These are phyloP conservation scores for Athripsodes cinereus DNA, from an alignment of 2,888 invertebrate genomes.

Conservation along the genomic window DNA sequence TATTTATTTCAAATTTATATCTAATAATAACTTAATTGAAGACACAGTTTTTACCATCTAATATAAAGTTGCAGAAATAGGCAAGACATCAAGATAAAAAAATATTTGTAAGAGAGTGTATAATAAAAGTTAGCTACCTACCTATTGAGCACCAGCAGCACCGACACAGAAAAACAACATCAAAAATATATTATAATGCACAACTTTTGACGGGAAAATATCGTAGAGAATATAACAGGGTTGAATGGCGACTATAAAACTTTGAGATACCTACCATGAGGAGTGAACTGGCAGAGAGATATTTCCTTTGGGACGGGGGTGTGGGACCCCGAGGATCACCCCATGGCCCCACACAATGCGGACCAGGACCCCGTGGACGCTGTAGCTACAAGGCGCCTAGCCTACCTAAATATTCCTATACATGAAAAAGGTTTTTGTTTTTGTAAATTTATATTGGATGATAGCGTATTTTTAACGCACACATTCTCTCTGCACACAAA, in stretches of 20 bases:
- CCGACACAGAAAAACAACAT: too few relatives aligned
- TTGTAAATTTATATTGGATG: neutral
- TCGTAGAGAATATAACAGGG: neutral
- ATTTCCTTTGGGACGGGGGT: neutral
- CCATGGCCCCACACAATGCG: neutral
- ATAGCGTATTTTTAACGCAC: too few relatives aligned
- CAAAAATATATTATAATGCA: neutral
- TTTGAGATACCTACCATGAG: neutral
- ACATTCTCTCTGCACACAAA: too few relatives aligned
- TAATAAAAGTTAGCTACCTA: too few relatives aligned
- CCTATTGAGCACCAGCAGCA: too few relatives aligned
- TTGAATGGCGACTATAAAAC: constrained; percentile 2
- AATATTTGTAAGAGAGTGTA: too few relatives aligned
- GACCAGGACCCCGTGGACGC: neutral
- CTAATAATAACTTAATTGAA: too few relatives aligned
- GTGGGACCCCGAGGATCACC: neutral
- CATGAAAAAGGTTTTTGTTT: neutral
- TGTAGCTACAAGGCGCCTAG: neutral
- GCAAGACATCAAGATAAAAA: too few relatives aligned
- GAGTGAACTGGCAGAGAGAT: constrained; percentile 2
- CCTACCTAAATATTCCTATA: neutral
- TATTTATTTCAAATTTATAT: too few relatives aligned
- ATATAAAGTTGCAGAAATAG: too few relatives aligned
- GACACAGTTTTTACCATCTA: too few relatives aligned
- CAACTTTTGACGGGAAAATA: neutral